These are phyloP conservation scores for Macropodus opercularis DNA, from an alignment of 2,797 vertebrate genomes.

Conservation along the genomic window DNA sequence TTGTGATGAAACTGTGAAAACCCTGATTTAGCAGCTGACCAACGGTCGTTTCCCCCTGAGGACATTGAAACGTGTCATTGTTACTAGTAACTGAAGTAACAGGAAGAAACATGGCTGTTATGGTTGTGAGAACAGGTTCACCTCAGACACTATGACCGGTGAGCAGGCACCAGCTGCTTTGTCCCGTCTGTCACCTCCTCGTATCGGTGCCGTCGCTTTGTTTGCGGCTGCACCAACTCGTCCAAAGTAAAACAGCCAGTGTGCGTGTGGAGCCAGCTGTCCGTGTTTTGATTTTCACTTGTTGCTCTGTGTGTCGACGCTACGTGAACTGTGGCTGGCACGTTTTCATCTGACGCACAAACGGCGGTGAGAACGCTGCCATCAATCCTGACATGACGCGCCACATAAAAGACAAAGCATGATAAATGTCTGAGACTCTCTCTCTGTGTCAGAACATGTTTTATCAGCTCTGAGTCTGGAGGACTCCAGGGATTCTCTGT, in stretches of 20 bases:
- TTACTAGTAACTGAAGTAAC: no score
- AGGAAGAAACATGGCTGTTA: no score
- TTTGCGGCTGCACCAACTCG: constrained; percentile 44
- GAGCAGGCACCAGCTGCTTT: no score
- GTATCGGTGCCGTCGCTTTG: constrained; percentile 30
- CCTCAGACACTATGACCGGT: no score
- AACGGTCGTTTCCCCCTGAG: no score
- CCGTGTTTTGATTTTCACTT: constrained; percentile 75
- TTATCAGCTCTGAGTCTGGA: constrained; percentile 22
- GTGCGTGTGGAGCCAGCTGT: constrained; percentile 56
- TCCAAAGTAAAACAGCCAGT: constrained; percentile 23
- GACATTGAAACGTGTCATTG: no score
- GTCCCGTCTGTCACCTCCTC: constrained; percentile 43
- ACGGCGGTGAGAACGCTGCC: constrained; percentile 20
- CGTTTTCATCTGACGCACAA: constrained; percentile 19
- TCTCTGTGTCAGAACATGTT: constrained; percentile 35
- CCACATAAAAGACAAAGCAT: constrained; percentile 32
- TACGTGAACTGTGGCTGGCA: constrained; percentile 62
- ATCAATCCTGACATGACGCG: constrained; percentile 29
- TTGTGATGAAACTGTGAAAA: no score
- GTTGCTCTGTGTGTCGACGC: constrained; percentile 52
- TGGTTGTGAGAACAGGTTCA: no score
- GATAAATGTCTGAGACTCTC: constrained; percentile 28
- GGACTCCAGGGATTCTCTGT: not conserved
- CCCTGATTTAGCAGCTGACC: no score